phyloP scores from a whole-genome alignment of 1,140 invertebrate species.

The Trichonephila clavata region DNA sequence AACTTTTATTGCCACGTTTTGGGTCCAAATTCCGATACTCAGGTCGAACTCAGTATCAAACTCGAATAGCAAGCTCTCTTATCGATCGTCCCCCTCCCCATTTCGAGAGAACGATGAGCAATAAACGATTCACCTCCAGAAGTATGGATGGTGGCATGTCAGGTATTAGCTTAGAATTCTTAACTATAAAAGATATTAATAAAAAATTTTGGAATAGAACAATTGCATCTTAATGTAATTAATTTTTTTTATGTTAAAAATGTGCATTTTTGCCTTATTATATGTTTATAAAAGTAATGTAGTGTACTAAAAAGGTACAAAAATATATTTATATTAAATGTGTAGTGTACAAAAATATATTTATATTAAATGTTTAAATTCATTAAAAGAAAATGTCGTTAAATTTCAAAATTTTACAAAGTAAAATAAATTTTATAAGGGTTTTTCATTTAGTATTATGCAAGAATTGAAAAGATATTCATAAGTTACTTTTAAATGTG shows the following conservation, averaged over 20 bases:
- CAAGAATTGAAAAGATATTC: too few species aligned
- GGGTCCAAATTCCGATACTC: constrained; percentile 97
- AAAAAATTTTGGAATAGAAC: background rate
- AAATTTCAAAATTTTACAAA: too few species aligned
- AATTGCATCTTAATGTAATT: background rate
- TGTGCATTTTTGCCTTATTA: background rate
- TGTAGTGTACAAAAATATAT: too few species aligned
- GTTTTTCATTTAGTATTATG: too few species aligned
- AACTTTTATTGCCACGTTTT: constrained; percentile 90
- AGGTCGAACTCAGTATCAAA: constrained; percentile 97
- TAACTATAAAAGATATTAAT: background rate
- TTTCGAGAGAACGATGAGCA: constrained; percentile 93
- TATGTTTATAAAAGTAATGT: background rate
- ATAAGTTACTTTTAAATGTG: too few species aligned
- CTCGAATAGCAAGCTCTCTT: constrained; percentile 87
- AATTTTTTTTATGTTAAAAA: too few species aligned
- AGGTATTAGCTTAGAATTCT: constrained; percentile 6
- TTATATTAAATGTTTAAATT: too few species aligned
- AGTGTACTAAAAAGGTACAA: too few species aligned
- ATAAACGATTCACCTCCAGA: constrained; percentile 87
- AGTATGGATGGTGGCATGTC: constrained; percentile 90
- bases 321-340: too few species aligned
- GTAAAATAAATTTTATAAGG: too few species aligned
- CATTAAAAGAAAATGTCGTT: too few species aligned
- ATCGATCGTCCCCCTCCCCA: constrained; percentile 92